Percentiles rank a stretch among this genome's conserved stretches.
phyloP scores from a whole-genome alignment of 2,113 vertebrate genomes.

The Thalassoma bifasciatum region DNA sequence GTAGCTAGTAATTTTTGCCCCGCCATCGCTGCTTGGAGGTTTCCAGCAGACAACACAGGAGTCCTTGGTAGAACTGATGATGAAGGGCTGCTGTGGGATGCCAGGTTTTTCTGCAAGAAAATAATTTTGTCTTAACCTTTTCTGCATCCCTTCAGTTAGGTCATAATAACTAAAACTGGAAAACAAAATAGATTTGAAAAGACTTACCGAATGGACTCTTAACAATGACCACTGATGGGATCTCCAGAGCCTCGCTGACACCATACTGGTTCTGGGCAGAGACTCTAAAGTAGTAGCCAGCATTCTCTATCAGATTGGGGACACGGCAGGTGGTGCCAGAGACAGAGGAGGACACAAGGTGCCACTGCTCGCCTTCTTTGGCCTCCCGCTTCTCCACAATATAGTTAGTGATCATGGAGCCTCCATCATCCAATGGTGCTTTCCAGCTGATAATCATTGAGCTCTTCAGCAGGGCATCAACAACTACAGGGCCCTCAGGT shows the following conservation, averaged over 20 bases:
- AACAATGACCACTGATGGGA: constrained; percentile 91
- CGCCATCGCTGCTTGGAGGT: constrained; percentile 93
- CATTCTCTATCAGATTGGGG: constrained; percentile 92
- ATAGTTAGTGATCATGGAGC: constrained; percentile 96
- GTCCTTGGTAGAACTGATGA: constrained; percentile 90
- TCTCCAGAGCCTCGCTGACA: constrained; percentile 93
- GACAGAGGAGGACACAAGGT: constrained; percentile 94
- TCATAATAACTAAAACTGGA: not conserved
- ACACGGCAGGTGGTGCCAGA: constrained; percentile 94
- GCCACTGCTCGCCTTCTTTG: constrained; percentile 95
- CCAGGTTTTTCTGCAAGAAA: constrained; percentile 92
- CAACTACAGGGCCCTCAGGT: constrained; percentile 91
- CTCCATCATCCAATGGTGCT: constrained; percentile 92
- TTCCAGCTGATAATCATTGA: constrained; percentile 98
- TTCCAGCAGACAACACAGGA: constrained; percentile 97
- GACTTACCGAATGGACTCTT: constrained; percentile 95
- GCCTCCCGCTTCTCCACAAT: constrained; percentile 96
- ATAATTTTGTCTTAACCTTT: constrained; percentile 23
- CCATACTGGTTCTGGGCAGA: constrained; percentile 97
- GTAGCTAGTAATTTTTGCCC: constrained; percentile 95
- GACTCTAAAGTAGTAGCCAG: constrained; percentile 98
- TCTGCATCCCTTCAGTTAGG: not conserved
- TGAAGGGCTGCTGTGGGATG: constrained; percentile 89
- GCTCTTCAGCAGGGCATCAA: constrained; percentile 94
- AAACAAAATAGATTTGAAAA: not conserved